Evolutionary conservation across 1,140 invertebrate genomes (phyloP).

Genomic region (Papilio polytes): DNA sequence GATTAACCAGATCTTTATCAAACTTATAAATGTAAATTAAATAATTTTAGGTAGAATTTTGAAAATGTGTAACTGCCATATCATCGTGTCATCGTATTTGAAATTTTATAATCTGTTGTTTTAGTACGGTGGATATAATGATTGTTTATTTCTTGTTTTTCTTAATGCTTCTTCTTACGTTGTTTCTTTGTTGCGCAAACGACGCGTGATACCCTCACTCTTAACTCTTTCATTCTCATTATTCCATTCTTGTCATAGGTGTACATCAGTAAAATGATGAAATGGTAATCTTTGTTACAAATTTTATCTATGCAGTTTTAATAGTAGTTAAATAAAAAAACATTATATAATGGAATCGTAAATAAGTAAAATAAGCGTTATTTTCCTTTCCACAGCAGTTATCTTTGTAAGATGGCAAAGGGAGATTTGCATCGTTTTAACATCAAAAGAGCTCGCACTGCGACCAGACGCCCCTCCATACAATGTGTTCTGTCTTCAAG

Average conservation of each 20-base stretch:
- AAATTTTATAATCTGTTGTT: background rate
- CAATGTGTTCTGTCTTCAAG: background rate
- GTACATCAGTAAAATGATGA: background rate
- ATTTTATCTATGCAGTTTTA: background rate
- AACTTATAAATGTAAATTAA: background rate
- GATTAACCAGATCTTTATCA: background rate
- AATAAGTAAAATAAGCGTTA: background rate
- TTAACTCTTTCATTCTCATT: constrained; percentile 6
- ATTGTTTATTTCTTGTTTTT: too few relatives aligned
- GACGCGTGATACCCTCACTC: constrained; percentile 20
- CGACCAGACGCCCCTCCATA: background rate
- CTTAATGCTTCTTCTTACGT: background rate
- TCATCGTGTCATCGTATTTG: too few relatives aligned
- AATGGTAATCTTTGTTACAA: too few relatives aligned
- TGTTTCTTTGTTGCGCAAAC: constrained; percentile 4
- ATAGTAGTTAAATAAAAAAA: background rate
- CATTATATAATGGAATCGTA: background rate
- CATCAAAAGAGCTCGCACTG: background rate
- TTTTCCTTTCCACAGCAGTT: background rate
- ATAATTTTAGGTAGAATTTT: background rate
- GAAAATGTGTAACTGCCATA: too few relatives aligned
- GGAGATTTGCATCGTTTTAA: constrained; percentile 20
- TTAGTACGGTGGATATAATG: too few relatives aligned
- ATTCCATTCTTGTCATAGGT: too few relatives aligned
- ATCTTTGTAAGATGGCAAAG: background rate